Conservation (phyloP, 2,113 vertebrate genomes). For the Petroica traversi region DNA sequence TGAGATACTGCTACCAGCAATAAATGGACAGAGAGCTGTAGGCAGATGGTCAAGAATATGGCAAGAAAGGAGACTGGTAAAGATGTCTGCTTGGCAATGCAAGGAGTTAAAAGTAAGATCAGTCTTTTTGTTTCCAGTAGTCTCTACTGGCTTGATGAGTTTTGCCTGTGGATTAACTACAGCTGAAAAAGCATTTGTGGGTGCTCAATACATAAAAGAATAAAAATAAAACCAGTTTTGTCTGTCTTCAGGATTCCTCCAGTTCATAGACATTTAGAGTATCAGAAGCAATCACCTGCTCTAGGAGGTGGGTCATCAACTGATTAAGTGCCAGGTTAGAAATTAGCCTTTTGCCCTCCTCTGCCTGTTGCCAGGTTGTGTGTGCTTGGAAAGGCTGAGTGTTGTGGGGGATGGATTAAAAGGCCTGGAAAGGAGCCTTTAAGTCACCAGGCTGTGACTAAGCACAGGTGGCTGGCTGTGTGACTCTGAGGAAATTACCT, state of each 20-base stretch:
- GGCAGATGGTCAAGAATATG: conserved; percentile 9
- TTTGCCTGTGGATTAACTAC: neutral
- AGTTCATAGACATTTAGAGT: neutral
- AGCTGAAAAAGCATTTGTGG: neutral
- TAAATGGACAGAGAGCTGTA: neutral
- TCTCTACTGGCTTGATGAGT: neutral
- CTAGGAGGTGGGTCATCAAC: neutral
- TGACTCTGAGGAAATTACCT: neutral
- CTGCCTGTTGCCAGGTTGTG: neutral
- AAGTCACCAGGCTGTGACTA: neutral
- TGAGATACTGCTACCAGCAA: neutral
- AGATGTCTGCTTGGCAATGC: neutral
- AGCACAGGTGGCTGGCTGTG: neutral
- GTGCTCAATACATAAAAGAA: neutral
- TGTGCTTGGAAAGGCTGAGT: neutral
- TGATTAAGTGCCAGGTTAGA: neutral
- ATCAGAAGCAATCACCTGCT: neutral
- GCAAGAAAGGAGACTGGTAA: neutral
- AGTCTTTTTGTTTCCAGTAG: neutral
- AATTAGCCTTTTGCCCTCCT: neutral
- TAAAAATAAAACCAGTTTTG: neutral
- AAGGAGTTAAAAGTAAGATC: neutral
- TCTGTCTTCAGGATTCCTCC: neutral
- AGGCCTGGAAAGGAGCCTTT: neutral
- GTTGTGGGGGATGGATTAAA: neutral